A percentile compares a stretch with the other conserved stretches of the same genome.
These are phyloP conservation scores for Tachycineta bicolor DNA, from an alignment of 2,113 vertebrate genomes.

Conservation along the genomic window DNA sequence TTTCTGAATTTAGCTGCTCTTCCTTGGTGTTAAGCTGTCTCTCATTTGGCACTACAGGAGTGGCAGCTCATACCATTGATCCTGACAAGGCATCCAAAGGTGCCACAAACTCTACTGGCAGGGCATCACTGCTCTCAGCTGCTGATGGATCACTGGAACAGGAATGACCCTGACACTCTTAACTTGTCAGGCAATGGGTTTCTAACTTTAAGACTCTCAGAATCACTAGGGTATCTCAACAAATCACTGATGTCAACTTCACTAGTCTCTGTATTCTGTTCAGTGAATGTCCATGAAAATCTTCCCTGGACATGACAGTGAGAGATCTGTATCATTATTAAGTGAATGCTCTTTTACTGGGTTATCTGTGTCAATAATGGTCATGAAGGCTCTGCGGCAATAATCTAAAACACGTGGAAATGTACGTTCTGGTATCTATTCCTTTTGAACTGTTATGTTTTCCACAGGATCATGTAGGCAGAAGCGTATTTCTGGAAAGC, in stretches of 20 bases:
- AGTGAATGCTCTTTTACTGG: not conserved
- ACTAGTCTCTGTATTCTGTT: not conserved
- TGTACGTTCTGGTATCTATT: not conserved
- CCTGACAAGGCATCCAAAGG: conserved; percentile 44
- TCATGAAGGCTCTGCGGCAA: not conserved
- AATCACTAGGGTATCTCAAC: not conserved
- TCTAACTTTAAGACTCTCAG: not conserved
- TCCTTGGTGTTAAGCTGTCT: not conserved
- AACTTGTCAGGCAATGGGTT: not conserved
- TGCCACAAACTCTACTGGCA: conserved; percentile 25
- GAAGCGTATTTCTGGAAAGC: conserved; percentile 40
- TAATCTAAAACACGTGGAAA: not conserved
- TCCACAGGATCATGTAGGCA: not conserved
- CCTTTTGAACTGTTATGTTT: not conserved
- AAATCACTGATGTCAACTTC: conserved; percentile 27
- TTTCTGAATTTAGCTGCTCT: not conserved
- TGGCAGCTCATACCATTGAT: not conserved
- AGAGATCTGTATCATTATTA: conserved; percentile 19
- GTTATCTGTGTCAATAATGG: not conserved
- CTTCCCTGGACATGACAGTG: not conserved
- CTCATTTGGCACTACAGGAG: not conserved
- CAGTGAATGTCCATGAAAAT: not conserved
- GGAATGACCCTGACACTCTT: not conserved
- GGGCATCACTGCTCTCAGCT: not conserved
- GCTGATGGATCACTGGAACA: not conserved